phyloP scores from a whole-genome alignment of 2,888 invertebrate genomes.

The Diadegma fenestrale region DNA sequence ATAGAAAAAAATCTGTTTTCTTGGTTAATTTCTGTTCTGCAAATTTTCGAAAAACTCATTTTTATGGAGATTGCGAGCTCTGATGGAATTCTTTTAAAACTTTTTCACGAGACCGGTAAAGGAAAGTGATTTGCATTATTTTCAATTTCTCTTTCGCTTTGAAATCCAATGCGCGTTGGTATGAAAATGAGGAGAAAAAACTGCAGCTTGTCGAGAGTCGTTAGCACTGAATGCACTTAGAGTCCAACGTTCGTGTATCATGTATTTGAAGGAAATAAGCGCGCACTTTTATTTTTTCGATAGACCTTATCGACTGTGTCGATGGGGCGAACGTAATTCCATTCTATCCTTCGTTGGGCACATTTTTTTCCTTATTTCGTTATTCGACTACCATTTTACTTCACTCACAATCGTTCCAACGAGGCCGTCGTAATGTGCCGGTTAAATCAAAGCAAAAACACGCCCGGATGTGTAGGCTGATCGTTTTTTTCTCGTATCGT shows the following conservation, averaged over 20 bases:
- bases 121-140: neutral
- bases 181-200: conserved; percentile 1
- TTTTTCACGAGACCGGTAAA: neutral
- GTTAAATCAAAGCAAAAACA: conserved; percentile 35
- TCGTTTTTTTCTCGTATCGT: neutral
- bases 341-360: conserved; percentile 46
- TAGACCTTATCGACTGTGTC: conserved; percentile 47
- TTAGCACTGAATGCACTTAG: conserved; percentile 58
- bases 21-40: conserved; percentile 26
- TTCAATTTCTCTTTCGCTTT: neutral
- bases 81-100: neutral
- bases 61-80: neutral
- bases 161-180: neutral
- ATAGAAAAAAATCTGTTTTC: neutral
- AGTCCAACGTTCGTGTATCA: conserved; percentile 32
- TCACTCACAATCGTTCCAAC: conserved; percentile 56
- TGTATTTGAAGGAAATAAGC: conserved; percentile 4
- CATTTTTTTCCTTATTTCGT: conserved; percentile 36
- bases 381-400: conserved; percentile 36
- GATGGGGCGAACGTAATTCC: conserved; percentile 42
- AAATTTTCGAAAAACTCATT: conserved; percentile 13
- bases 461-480: neutral
- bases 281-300: conserved; percentile 8
- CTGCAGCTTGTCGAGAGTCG: conserved; percentile 51
- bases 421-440: conserved; percentile 38